Percentiles rank a stretch among this genome's conserved stretches.
phyloP scores from a whole-genome alignment of 2,113 vertebrate genomes.

The Morone saxatilis region DNA sequence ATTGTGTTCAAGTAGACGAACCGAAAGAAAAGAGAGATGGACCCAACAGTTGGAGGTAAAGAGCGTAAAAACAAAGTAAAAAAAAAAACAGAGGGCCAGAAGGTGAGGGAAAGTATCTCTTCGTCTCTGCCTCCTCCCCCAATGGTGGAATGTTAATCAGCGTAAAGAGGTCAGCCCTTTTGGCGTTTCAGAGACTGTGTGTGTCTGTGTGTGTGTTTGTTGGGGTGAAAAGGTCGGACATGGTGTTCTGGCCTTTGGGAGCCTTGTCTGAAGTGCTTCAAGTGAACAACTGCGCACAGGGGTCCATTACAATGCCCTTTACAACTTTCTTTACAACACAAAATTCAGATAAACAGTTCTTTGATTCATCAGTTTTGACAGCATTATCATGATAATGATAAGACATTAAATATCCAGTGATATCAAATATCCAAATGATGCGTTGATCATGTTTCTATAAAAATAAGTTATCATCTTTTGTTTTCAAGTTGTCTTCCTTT shows the following conservation, averaged over 20 bases:
- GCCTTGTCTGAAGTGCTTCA: constrained; percentile 54
- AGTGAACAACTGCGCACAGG: constrained; percentile 58
- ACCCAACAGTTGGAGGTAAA: constrained; percentile 8
- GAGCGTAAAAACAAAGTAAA: background rate
- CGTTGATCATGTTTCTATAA: background rate
- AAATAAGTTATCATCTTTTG: background rate
- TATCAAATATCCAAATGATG: too few species aligned
- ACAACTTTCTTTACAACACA: constrained; percentile 44
- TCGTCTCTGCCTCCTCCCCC: constrained; percentile 37
- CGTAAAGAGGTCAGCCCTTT: constrained; percentile 71
- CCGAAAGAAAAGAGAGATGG: constrained; percentile 9
- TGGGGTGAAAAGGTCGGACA: constrained; percentile 74
- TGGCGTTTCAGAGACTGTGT: constrained; percentile 41
- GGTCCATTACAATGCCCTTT: constrained; percentile 53
- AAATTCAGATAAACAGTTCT: constrained; percentile 28
- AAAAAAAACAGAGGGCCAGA: constrained; percentile 51
- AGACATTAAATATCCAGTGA: background rate
- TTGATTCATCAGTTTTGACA: constrained; percentile 25
- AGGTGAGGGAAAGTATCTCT: constrained; percentile 73
- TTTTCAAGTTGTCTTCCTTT: background rate
- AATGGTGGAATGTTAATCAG: constrained; percentile 81
- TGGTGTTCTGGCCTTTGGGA: constrained; percentile 56
- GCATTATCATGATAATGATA: constrained; percentile 33
- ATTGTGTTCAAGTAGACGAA: constrained; percentile 25
- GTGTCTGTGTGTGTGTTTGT: constrained; percentile 25